These are phyloP conservation scores for Mythimna pallens DNA, from an alignment of 2,888 invertebrate species.

Conservation along the genomic window DNA sequence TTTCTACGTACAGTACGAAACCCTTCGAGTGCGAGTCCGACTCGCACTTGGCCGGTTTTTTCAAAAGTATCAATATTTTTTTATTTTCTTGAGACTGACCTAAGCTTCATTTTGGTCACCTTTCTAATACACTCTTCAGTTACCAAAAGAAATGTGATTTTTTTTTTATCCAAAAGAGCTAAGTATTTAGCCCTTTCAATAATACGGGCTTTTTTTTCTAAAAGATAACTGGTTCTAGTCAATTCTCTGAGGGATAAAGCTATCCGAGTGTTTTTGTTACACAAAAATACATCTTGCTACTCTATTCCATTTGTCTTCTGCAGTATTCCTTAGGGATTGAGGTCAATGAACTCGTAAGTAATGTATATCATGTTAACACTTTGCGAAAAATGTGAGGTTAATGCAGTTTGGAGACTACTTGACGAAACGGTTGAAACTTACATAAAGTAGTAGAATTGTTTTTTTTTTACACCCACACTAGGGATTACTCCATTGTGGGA, in stretches of 20 bases:
- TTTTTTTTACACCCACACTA: no score
- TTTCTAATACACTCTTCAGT: neutral
- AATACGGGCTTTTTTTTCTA: conserved; percentile 4
- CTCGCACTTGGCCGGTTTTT: neutral
- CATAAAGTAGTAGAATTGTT: neutral
- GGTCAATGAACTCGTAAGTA: conserved; percentile 20
- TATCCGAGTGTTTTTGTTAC: conserved; percentile 3
- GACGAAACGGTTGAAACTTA: neutral
- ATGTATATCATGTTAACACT: conserved; percentile 18
- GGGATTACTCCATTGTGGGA: no score
- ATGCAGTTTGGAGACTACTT: neutral
- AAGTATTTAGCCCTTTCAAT: conserved; percentile 16
- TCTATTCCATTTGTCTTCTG: conserved; percentile 22
- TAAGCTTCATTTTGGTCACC: neutral
- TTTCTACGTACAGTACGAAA: no score
- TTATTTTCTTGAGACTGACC: neutral
- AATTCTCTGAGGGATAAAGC: conserved; percentile 10
- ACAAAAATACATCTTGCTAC: conserved; percentile 5
- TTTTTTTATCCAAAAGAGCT: conserved; percentile 4
- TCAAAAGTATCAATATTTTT: neutral
- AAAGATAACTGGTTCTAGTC: conserved; percentile 7
- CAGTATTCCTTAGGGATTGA: conserved; percentile 22
- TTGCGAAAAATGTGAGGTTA: neutral
- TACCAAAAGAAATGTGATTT: conserved; percentile 3
- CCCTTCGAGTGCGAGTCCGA: no score